These are phyloP conservation scores for Isoperla grammatica DNA, from an alignment of 2,888 invertebrate species.

Conservation along the genomic window DNA sequence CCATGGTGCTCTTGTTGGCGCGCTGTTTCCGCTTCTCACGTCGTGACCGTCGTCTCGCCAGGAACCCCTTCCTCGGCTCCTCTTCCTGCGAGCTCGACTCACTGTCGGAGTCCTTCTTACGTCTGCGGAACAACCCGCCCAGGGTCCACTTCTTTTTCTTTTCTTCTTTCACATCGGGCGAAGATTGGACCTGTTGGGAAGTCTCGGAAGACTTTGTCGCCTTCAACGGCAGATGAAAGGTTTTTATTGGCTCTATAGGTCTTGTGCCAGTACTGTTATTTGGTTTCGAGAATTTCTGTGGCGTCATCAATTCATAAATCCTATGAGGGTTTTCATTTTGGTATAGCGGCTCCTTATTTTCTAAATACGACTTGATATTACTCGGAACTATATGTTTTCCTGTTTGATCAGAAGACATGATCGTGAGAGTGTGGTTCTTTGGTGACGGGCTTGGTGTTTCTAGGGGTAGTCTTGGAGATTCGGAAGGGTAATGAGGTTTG, in stretches of 20 bases:
- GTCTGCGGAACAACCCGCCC: slow-evolving; percentile 64
- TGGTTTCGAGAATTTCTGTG: slow-evolving; percentile 7
- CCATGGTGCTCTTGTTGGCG: slow-evolving; percentile 47
- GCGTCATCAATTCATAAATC: slow-evolving; percentile 6
- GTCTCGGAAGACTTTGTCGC: background rate
- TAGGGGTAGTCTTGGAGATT: no score
- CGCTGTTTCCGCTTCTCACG: slow-evolving; percentile 50
- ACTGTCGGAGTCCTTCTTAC: slow-evolving; percentile 65
- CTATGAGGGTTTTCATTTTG: slow-evolving; percentile 1
- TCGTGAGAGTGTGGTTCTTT: background rate
- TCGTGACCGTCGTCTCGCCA: slow-evolving; percentile 38
- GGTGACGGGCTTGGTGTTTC: no score
- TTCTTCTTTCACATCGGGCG: slow-evolving; percentile 44
- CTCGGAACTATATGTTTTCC: background rate
- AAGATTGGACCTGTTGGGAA: background rate
- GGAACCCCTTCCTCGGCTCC: slow-evolving; percentile 43
- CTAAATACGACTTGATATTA: background rate
- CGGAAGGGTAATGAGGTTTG: background rate
- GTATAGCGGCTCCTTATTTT: background rate
- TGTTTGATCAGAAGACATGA: background rate
- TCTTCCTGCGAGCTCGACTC: slow-evolving; percentile 52
- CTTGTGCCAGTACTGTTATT: no score
- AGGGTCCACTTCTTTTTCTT: slow-evolving; percentile 73
- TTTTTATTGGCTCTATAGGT: no score
- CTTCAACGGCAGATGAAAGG: no score